Percentiles rank a stretch among this genome's conserved stretches.
phyloP scores from a whole-genome alignment of 2,113 vertebrate genomes.

The Malurus elegans region DNA sequence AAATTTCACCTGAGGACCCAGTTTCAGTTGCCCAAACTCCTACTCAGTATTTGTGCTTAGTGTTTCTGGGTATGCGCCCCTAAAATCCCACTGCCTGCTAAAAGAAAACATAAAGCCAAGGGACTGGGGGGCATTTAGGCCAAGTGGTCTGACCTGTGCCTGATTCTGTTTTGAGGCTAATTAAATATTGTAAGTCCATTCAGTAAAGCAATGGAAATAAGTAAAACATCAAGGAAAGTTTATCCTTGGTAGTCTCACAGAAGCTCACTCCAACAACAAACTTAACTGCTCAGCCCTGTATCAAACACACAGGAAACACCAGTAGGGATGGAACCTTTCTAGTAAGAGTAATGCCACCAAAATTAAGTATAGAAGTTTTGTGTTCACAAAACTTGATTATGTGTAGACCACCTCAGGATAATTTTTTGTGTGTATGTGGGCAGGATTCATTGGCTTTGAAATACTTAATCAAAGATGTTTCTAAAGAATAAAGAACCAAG shows the following conservation, averaged over 20 bases:
- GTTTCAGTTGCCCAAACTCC: neutral
- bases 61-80: neutral
- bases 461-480: neutral
- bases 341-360: neutral
- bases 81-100: neutral
- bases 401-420: neutral
- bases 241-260: neutral
- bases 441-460: neutral
- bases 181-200: neutral
- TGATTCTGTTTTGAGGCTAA: neutral
- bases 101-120: neutral
- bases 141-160: neutral
- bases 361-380: neutral
- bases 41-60: neutral
- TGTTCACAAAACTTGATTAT: neutral
- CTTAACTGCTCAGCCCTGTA: neutral
- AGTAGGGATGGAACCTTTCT: neutral
- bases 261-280: neutral
- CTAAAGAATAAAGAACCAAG: neutral
- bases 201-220: neutral
- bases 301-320: neutral
- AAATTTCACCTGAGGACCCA: neutral
- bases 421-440: neutral
- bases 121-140: neutral
- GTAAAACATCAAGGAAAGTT: neutral